Percentiles rank a stretch among this genome's conserved stretches.
phyloP scores from a whole-genome alignment of 1,140 invertebrate genomes.

The Orchesella cincta region DNA sequence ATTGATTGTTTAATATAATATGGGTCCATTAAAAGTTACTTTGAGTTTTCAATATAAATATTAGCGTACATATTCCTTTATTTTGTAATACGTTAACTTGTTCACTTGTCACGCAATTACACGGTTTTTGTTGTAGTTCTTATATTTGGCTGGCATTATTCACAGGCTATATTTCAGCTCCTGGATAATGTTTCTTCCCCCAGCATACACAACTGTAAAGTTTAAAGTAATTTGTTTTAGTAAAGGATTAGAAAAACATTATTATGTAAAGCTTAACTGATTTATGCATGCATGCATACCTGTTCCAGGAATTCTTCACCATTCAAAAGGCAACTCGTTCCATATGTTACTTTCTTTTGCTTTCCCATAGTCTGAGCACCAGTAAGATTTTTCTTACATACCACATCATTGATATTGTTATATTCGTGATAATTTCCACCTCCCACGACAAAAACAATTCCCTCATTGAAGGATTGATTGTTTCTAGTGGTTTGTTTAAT shows the following conservation, averaged over 20 bases:
- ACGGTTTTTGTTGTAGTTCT: no score
- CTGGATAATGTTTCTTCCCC: background rate
- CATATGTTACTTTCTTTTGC: slow-evolving; percentile 18
- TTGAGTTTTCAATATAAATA: no score
- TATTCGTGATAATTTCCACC: slow-evolving; percentile 99
- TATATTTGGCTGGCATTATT: no score
- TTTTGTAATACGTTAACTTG: no score
- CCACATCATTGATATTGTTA: slow-evolving; percentile 94
- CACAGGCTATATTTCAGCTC: no score
- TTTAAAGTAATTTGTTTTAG: background rate
- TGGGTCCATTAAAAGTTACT: no score
- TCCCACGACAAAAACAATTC: slow-evolving; percentile 94
- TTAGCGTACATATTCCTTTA: no score
- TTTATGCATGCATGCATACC: background rate
- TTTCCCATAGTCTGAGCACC: slow-evolving; percentile 32
- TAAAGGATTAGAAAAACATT: background rate
- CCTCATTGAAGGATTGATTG: slow-evolving; percentile 69
- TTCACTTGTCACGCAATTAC: no score
- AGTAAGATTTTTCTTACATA: slow-evolving; percentile 70
- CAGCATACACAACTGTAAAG: background rate
- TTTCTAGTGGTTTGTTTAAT: slow-evolving; percentile 69
- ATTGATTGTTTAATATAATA: no score
- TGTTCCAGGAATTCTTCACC: slow-evolving; percentile 37
- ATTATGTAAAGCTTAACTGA: background rate
- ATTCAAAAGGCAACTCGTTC: slow-evolving; percentile 34